Base-by-base conservation (phyloP, 37 sponge, comb jelly and placozoan species). In the Beroe forskalii region DNA sequence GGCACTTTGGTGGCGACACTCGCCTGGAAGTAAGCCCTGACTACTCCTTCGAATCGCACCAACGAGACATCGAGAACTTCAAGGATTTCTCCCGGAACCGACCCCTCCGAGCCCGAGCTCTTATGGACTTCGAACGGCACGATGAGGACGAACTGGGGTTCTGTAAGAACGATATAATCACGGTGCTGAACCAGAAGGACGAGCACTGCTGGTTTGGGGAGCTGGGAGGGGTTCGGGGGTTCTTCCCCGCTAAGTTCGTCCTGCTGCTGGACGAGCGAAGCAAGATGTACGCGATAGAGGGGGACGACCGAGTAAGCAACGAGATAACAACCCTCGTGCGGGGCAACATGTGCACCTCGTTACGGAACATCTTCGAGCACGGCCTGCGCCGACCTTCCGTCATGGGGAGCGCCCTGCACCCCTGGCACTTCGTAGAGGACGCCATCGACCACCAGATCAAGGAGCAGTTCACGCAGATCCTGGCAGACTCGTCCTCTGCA, bases 171-270 rank as follows among this genome's bases (percentile, higher is more conserved):
- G 92, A 92, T 75, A 92, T 92, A 40, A 92, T 92, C 36, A 92
- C 66, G 25, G 64, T 91, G 38, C 64, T 91, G 23, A 67, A 67
- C 27, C 92, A 91, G 89, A 89, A 61, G 63, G 92, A 91, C 37
- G 92, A 91, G 43, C 92, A 90, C 9, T 91, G 92, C 28, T 91
- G 92, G 92, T 60, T 91, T 33, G 92, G 92, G 9, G 92, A 91
- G 89, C 30, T 91, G 23, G 67, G 42, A 24, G 86, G 89, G 4
- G 62, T 89, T 37, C 24, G 89, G 17, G 92, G 92, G 3, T 92
- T 90, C 89, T 92, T 92, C 60, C 92, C 92, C 38, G 92, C 92
- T 32, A 92, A 90, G 80, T 92, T 92, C 66, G 92, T 90, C 24
- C 61, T 67, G 40, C 69, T 90, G 62, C 67, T 92, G 69, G 92